A percentile compares a stretch with the other conserved stretches of the same genome.
phyloP scores from a whole-genome alignment of 1,140 invertebrate genomes.

The Solenopsis fugax region DNA sequence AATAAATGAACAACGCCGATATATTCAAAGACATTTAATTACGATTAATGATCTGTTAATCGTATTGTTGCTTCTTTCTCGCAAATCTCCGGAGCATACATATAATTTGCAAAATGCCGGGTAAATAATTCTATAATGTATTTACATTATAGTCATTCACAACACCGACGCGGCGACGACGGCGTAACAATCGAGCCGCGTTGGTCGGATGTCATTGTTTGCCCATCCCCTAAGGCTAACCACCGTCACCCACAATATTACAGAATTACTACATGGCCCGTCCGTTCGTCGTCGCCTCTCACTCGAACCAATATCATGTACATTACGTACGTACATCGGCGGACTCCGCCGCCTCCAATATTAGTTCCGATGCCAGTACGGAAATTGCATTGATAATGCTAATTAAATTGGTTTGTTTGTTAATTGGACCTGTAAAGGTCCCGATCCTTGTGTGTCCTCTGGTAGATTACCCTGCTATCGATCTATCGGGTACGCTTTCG shows the following conservation, averaged over 20 bases:
- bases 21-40: slow-evolving; percentile 43
- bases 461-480: slow-evolving; percentile 41
- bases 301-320: slow-evolving; percentile 76
- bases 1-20: neutral
- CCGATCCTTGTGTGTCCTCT: slow-evolving; percentile 46
- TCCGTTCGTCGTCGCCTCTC: slow-evolving; percentile 68
- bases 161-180: slow-evolving; percentile 64
- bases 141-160: slow-evolving; percentile 76
- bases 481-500: slow-evolving; percentile 10
- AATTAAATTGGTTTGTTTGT: slow-evolving; percentile 80
- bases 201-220: slow-evolving; percentile 81
- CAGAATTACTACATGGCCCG: slow-evolving; percentile 79
- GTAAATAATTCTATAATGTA: slow-evolving; percentile 77
- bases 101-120: slow-evolving; percentile 59
- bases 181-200: slow-evolving; percentile 74
- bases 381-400: slow-evolving; percentile 82
- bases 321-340: slow-evolving; percentile 75
- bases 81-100: neutral
- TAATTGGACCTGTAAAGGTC: slow-evolving; percentile 67
- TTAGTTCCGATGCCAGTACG: slow-evolving; percentile 78
- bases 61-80: neutral
- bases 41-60: slow-evolving; percentile 15
- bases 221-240: slow-evolving; percentile 80
- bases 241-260: slow-evolving; percentile 82
- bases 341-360: slow-evolving; percentile 75